Base-by-base conservation (phyloP, 2,113 vertebrate species). In the Petrocephalus zakoni region DNA sequence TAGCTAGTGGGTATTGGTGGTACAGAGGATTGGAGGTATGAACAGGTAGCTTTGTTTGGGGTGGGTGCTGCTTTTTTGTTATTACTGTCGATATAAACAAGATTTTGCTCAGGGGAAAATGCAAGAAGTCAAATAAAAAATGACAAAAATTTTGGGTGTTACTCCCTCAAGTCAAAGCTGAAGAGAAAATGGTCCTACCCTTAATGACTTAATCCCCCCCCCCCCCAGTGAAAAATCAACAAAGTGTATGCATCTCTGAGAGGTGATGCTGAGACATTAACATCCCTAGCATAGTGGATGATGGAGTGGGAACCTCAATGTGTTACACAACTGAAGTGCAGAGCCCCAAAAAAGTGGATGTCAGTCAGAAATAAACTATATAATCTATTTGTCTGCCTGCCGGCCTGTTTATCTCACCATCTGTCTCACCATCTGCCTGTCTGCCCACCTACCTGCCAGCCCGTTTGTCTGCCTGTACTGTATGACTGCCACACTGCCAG, bases 81-180 rank as follows among this genome's bases (percentile, higher is more conserved):
- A 86, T 86, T 37, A 37, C 25, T 29, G 84, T 34, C 42, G 53
- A 86, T 85, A 49, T 55, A 86, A 55, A 86, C 25, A 86, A 86
- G 84, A 86, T 86, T 55, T 15, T 34, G 84, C 84, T 86, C 52
- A 55, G 10, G 84, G 84, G 84, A 83, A 56, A 86, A 86, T 37
- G 51, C 53, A n/a, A 25, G 37, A 25, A 86, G 52, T 55, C 22
- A 55, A 34, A 37, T 86, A 34, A 86, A 37, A 37, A 56, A 37
- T 56, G 25, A 21, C 42, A 11, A 46, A 25, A 82, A 4, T 82
- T 82, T 82, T 47, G 1, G 78, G 1, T 42, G 78, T 37, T 55
- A 29, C 82, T 46, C 22, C 84, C 84, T 85, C n/a, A 85, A 85
- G 51, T 55, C 84, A 85, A 5, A 53, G n/a, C 25, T 55, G 51